phyloP scores from a whole-genome alignment of 2,888 invertebrate species.

The Anthophora plumipes region DNA sequence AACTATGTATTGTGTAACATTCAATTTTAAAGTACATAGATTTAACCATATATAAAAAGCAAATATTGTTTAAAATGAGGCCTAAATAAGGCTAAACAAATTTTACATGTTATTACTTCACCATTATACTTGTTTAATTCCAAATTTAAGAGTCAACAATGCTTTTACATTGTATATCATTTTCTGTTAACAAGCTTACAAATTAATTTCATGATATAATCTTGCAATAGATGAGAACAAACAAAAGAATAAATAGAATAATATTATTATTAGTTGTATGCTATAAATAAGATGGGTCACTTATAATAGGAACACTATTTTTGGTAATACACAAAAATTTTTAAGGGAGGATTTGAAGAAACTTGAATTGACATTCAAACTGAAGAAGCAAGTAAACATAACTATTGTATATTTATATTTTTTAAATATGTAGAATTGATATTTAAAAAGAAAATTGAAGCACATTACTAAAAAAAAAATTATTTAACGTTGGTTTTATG shows the following conservation, averaged over 20 bases:
- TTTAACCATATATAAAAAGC: conserved; percentile 15
- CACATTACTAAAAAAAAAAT: background rate
- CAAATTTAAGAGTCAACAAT: conserved; percentile 12
- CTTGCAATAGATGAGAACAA: background rate
- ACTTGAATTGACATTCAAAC: background rate
- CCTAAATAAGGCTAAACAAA: conserved; percentile 18
- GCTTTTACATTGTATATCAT: conserved; percentile 9
- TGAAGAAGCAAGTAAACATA: conserved; percentile 2
- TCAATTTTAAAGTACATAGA: conserved; percentile 32
- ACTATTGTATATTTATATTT: conserved; percentile 4
- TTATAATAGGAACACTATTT: conserved; percentile 28
- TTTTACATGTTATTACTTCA: conserved; percentile 1
- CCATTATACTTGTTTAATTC: background rate
- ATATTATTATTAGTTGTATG: conserved; percentile 25
- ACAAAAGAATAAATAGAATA: conserved; percentile 7
- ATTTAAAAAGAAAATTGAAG: background rate
- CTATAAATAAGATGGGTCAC: conserved; percentile 19
- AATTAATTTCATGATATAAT: conserved; percentile 1
- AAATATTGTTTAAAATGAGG: conserved; percentile 21
- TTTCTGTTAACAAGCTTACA: conserved; percentile 7
- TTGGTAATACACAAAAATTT: conserved; percentile 30
- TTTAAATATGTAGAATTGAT: background rate
- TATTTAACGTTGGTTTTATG: background rate
- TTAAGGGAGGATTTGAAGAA: conserved; percentile 14
- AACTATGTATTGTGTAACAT: conserved; percentile 3